Base-by-base conservation (phyloP, 1,140 invertebrate genomes). In the Seison nebaliae region DNA sequence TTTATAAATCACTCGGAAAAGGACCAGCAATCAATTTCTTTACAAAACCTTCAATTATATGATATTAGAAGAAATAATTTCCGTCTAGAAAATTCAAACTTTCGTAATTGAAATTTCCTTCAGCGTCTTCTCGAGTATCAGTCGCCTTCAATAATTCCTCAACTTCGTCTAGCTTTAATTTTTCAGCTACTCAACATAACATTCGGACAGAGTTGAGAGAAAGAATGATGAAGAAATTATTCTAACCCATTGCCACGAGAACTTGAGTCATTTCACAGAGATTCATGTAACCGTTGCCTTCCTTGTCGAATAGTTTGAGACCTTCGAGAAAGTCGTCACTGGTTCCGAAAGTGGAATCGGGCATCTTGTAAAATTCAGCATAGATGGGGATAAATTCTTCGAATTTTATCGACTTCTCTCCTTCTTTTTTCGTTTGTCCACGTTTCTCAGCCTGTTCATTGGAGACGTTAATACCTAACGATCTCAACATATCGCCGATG, bases 241-340 rank as follows among this genome's bases (percentile, higher is more conserved):
- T 16, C 24, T 23, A 23, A 39, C 37, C 38, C 33, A 42, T 35
- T 21, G 26, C 39, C n/a, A 42, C 39, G 12, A 42, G 31, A 7
- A 42, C 39, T 23, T 29, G 26, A 26, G 16, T 36, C 21, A 42
- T 23, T 22, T 42, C 39, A 26, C 26, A 32, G 17, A 42, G 32
- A 5, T 32, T 36, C 29, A 42, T 30, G 19, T 36, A 18, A 24
- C 39, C 39, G 22, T 42, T 42, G 4, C 31, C 28, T 32, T 42
- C 39, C 20, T 42, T 42, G 17, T 42, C 39, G 33, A 35, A 42
- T 28, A 42, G 32, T 26, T 42, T 42, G 30, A 42, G 33, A 36
- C 39, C 39, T 26, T 42, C 39, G 32, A 42, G 35, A 29, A 42
- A 42, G 33, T 42, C 39, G 31, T 42, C 39, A 21, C 36, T 35